Conservation (phyloP, 2,797 vertebrate genomes). For the Gephyroberyx darwinii region DNA sequence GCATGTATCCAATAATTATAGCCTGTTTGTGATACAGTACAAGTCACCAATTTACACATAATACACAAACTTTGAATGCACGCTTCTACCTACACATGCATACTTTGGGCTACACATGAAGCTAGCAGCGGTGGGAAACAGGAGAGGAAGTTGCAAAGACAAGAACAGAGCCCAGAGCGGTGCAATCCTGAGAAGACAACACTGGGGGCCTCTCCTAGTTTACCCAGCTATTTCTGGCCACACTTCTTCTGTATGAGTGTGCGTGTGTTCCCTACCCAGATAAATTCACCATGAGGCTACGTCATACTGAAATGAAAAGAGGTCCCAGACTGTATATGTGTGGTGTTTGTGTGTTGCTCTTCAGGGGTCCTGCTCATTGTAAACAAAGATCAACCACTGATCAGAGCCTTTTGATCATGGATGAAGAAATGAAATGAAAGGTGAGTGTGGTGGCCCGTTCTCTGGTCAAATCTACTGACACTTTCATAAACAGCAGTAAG, state of each 20-base stretch:
- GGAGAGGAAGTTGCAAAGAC: no score
- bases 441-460: not conserved
- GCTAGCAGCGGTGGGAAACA: no score
- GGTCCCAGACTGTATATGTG: not conserved
- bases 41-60: not conserved
- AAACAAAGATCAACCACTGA: not conserved
- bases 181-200: not conserved
- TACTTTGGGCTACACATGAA: not conserved
- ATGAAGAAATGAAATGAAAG: not conserved
- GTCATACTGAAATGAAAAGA: no score
- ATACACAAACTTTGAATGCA: not conserved
- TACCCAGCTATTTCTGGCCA: not conserved
- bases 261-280: not conserved
- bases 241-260: not conserved
- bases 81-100: not conserved
- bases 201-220: constrained; percentile 14
- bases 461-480: not conserved
- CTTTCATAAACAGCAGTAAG: not conserved
- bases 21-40: not conserved
- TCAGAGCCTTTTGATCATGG: not conserved
- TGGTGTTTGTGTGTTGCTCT: not conserved
- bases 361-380: not conserved
- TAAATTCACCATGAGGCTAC: not conserved
- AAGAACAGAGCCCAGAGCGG: not conserved
- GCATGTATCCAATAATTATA: not conserved